Conservation (phyloP, 92 coral and sea anemone species). For the Anthopleura xanthogrammica region DNA sequence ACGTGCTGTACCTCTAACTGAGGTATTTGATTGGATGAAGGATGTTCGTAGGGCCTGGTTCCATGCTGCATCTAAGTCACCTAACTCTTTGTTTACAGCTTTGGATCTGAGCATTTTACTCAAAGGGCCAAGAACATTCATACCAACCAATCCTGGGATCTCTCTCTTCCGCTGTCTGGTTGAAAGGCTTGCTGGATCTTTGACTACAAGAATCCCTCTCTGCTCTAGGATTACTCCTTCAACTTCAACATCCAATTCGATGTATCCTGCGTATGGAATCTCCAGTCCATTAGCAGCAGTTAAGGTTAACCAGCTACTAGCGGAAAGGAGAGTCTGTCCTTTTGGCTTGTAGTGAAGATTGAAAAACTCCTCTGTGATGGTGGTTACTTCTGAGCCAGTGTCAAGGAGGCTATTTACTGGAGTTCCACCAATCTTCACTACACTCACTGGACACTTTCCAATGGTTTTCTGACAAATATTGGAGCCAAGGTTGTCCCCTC, state of each 20-base stretch:
- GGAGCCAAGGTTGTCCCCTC: slow-evolving; percentile 30
- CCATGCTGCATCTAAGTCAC: too few relatives aligned
- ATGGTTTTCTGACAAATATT: slow-evolving; percentile 47
- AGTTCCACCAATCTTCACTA: slow-evolving; percentile 29
- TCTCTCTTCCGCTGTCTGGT: neutral
- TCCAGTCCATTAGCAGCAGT: slow-evolving; percentile 32
- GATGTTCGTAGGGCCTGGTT: too few relatives aligned
- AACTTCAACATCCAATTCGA: slow-evolving; percentile 42
- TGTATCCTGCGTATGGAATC: slow-evolving; percentile 41
- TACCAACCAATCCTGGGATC: neutral
- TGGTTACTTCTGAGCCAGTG: slow-evolving; percentile 63
- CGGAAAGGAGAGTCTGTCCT: slow-evolving; percentile 59
- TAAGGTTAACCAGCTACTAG: slow-evolving; percentile 51
- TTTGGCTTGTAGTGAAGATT: slow-evolving; percentile 54
- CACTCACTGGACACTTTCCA: slow-evolving; percentile 62
- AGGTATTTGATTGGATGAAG: too few relatives aligned
- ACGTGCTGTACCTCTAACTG: too few relatives aligned
- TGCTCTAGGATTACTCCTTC: neutral
- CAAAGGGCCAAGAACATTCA: neutral
- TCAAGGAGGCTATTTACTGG: slow-evolving; percentile 48
- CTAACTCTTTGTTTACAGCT: neutral
- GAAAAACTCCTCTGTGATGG: slow-evolving; percentile 65
- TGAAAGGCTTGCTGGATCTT: neutral
- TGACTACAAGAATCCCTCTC: neutral
- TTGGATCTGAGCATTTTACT: neutral